These are phyloP conservation scores for Bovichtus diacanthus DNA, from an alignment of 2,797 vertebrate genomes.

Conservation along the genomic window DNA sequence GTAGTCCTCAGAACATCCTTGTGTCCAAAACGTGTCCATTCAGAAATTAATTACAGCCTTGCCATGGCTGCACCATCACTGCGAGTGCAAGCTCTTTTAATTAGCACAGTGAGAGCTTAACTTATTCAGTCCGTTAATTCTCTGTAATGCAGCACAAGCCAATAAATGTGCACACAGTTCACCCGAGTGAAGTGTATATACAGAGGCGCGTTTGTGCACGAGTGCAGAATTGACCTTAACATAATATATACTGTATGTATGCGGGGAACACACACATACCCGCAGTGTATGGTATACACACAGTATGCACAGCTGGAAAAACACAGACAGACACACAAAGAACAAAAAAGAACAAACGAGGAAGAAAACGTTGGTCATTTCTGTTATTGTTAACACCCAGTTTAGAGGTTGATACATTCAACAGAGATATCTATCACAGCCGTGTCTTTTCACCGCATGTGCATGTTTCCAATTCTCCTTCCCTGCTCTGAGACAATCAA, in stretches of 20 bases:
- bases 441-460: conserved; percentile 45
- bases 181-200: conserved; percentile 22
- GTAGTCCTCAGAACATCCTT: conserved; percentile 68
- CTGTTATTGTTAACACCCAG: conserved; percentile 34
- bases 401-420: conserved; percentile 38
- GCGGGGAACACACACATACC: neutral
- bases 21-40: conserved; percentile 72
- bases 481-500: conserved; percentile 64
- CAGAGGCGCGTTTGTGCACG: conserved; percentile 14
- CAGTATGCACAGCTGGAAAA: conserved; percentile 25
- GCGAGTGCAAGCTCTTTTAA: conserved; percentile 79
- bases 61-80: conserved; percentile 62
- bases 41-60: conserved; percentile 80
- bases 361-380: conserved; percentile 18
- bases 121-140: conserved; percentile 80
- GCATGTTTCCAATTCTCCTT: conserved; percentile 59
- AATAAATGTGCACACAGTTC: conserved; percentile 69
- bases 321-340: conserved; percentile 9
- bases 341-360: conserved; percentile 9
- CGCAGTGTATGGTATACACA: neutral
- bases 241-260: neutral
- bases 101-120: conserved; percentile 76
- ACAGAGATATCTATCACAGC: conserved; percentile 42
- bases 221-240: conserved; percentile 1
- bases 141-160: conserved; percentile 68